Evolutionary conservation across 2,797 vertebrate genomes (phyloP), one percentile per base, ranked within the genome.

Genomic region (Sorex maritimensis): DNA sequence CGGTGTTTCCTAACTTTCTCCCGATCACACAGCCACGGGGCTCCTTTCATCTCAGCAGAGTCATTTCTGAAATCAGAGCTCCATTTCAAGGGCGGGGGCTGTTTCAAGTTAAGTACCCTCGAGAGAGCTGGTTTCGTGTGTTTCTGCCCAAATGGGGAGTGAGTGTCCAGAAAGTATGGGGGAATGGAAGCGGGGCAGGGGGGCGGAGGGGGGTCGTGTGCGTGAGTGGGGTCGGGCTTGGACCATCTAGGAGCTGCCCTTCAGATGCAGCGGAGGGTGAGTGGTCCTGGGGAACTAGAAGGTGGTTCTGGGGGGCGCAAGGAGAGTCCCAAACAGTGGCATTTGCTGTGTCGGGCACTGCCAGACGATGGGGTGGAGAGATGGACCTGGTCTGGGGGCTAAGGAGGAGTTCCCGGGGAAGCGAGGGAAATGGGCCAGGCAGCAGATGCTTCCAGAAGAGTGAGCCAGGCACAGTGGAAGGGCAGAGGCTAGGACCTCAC

Each of bases 11-110:
- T 90, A 92, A 93, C 92, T 93, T 95, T 34, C 61, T 79, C 78
- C 79, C 14, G 6, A 28, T 83, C 77, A 96, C 94, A 88, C 44
- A 93, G 88, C 3, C 6, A 74, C 65, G 61, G 92, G 77, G 92
- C 86, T 90, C 69, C 88, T 95, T 97, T 94, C 73, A 90, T 94
- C 94, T 86, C 6, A 49, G 75, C 91, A 12, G 96, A 84, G 71
- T 95, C 93, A 84, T 86, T 96, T 96, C 88, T 90, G 95, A 96
- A 93, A 93, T 77, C 58, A 90, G 92, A 84, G 88, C 87, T 94
- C 86, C n/a, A 90, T 95, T 94, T 95, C 63, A 83, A 95, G 93
- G 88, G 71, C 61, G 1, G 44, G 93, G 95, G 69, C 58, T 86
- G 81, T 65, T 88, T 93, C 88, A 81, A 93, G 94, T 94, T 88